phyloP scores from a whole-genome alignment of 2,113 vertebrate species.

The Hyperopisus bebe region DNA sequence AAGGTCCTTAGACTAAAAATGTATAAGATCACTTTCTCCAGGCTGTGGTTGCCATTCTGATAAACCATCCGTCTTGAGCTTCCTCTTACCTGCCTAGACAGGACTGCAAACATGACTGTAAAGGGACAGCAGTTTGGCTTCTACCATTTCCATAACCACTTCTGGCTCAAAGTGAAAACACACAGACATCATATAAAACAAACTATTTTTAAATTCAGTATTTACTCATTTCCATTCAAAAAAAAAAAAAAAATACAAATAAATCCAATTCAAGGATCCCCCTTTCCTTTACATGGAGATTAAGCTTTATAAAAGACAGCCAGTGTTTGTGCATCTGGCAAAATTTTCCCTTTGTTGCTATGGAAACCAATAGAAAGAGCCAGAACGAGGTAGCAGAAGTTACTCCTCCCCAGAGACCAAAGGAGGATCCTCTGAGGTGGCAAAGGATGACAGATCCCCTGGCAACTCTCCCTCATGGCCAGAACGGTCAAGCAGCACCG shows the following conservation, averaged over 20 bases:
- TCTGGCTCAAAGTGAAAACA: not conserved
- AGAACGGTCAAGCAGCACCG: constrained; percentile 32
- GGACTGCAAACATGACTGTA: not conserved
- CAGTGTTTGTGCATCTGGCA: not conserved
- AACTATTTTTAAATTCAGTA: not conserved
- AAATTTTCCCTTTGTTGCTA: not conserved
- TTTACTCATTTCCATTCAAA: not conserved
- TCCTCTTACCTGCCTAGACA: not conserved
- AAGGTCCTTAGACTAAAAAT: not conserved
- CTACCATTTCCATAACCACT: too few relatives aligned
- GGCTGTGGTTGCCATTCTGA: not conserved
- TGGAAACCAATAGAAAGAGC: not conserved
- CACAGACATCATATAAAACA: not conserved
- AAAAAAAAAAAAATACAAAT: not conserved
- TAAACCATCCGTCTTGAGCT: not conserved
- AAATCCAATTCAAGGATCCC: not conserved
- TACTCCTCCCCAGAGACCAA: constrained; percentile 14
- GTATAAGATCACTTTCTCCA: not conserved
- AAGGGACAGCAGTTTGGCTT: not conserved
- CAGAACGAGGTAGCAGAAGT: not conserved
- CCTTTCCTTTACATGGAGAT: not conserved
- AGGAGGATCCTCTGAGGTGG: not conserved
- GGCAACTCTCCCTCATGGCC: constrained; percentile 15
- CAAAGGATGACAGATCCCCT: not conserved
- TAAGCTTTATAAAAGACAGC: not conserved